A percentile compares a stretch with the other conserved stretches of the same genome.
Conservation (phyloP, 1,140 invertebrate genomes). For the Chrysomallon squamiferum region DNA sequence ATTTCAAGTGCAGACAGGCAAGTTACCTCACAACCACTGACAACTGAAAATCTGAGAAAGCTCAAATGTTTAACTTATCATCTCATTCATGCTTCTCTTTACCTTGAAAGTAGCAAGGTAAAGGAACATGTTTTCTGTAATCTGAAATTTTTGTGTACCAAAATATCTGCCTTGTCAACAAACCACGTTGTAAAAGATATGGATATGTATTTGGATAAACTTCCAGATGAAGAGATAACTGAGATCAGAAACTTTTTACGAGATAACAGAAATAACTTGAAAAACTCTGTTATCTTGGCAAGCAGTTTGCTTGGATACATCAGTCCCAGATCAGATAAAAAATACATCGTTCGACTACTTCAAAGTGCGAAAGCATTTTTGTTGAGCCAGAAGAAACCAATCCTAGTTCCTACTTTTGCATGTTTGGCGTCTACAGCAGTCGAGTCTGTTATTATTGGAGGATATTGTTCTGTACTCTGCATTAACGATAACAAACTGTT, state of each 20-base stretch:
- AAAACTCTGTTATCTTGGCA: slow-evolving; percentile 21
- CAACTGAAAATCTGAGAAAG: slow-evolving; percentile 35
- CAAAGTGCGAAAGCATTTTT: slow-evolving; percentile 27
- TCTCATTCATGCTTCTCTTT: slow-evolving; percentile 23
- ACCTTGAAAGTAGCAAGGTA: slow-evolving; percentile 19
- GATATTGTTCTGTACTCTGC: no score
- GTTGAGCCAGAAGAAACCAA: slow-evolving; percentile 7
- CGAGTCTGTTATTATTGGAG: not conserved
- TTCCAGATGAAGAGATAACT: slow-evolving; percentile 38
- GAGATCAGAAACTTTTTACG: slow-evolving; percentile 30
- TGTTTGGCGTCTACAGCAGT: slow-evolving; percentile 33
- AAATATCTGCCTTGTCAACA: slow-evolving; percentile 31
- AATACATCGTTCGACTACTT: slow-evolving; percentile 23
- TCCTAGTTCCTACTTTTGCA: slow-evolving; percentile 40
- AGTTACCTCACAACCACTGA: slow-evolving; percentile 43
- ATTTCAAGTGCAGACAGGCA: slow-evolving; percentile 48
- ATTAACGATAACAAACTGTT: no score
- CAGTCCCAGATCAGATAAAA: slow-evolving; percentile 7
- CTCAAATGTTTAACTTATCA: slow-evolving; percentile 48
- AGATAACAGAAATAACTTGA: slow-evolving; percentile 19
- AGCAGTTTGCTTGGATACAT: slow-evolving; percentile 36
- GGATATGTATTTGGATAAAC: slow-evolving; percentile 25
- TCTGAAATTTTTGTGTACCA: slow-evolving; percentile 36
- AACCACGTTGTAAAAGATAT: slow-evolving; percentile 30
- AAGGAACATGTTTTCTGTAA: slow-evolving; percentile 43